Base-by-base conservation (phyloP, 2,888 invertebrate genomes). In the Amphipoea oculea region DNA sequence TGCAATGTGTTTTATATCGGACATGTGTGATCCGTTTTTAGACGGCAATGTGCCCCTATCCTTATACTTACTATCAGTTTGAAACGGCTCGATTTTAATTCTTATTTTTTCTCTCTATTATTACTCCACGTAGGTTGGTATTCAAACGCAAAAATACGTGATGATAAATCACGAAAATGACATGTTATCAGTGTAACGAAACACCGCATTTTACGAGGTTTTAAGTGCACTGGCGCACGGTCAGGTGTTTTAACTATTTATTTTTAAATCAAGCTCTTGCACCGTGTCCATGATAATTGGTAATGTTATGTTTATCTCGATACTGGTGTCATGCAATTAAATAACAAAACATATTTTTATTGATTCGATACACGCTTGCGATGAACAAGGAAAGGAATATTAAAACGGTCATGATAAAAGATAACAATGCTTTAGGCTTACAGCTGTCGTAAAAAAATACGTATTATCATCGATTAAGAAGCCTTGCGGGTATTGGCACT, bases 11-110 rank as follows among this genome's bases (percentile, higher is more conserved):
- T 76, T 86, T 65, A 14, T 60, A 83, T 75, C 62, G 57, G 40
- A 77, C 80, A 83, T 80, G 76, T 86, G 80, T 80, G 68, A 75
- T 77, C 74, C 69, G 69, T 40, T 79, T 86, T 76, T 79, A 79
- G 75, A 82, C 51, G 40, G 45, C 51, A 69, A 63, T 54, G 29
- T 76, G 63, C 62, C 40, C 45, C 40, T 51, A 67, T 67, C 42
- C 42, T 2, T 78, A 45, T 14, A 11, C n/a, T n/a, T 14, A 11
- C n/a, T 20, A 48, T 7, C 45, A 66, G 29, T 51, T 60, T 48
- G 5, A 51, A 5, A 48, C 9, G 17, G 11, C 9, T 70, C 4
- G 3, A 57, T 45, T 4, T 14, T 14, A 6, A n/a, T 29, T 51
- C n/a, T 20, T 6, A 17, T 62, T 63, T 60, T 40, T 63, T 14